A percentile compares a stretch with the other conserved stretches of the same genome.
Evolutionary conservation across 2,797 vertebrate genomes (phyloP).

Genomic region (Dendrocincla fuliginosa): DNA sequence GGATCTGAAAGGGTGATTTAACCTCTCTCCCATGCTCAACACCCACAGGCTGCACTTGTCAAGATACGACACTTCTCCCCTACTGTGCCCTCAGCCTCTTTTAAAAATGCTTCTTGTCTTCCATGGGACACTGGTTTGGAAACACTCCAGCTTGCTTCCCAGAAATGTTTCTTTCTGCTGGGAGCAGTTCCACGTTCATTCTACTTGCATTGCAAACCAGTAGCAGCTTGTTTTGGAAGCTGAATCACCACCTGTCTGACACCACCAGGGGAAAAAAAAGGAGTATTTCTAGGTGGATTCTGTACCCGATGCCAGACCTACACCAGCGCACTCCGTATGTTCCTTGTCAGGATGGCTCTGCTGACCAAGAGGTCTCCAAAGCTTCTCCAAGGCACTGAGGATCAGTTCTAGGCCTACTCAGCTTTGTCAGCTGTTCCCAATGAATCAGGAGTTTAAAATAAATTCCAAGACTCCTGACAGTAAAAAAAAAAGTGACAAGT

Average conservation of each 20-base stretch:
- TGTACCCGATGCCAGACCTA: not conserved
- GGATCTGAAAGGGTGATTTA: conserved; percentile 53
- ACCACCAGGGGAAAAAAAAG: not conserved
- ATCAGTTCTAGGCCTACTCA: not conserved
- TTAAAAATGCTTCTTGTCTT: conserved; percentile 57
- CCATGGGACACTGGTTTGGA: conserved; percentile 58
- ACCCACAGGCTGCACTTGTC: conserved; percentile 62
- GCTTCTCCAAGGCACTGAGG: not conserved
- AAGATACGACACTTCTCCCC: conserved; percentile 48
- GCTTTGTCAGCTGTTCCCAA: conserved; percentile 7
- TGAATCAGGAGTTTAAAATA: conserved; percentile 19
- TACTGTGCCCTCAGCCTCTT: conserved; percentile 45
- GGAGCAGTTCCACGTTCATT: conserved; percentile 28
- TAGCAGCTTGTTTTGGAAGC: conserved; percentile 58
- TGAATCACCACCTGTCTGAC: conserved; percentile 66
- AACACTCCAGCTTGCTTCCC: conserved; percentile 51
- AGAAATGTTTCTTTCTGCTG: conserved; percentile 58
- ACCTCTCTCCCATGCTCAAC: conserved; percentile 51
- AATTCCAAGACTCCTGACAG: not conserved
- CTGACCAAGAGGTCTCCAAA: not conserved
- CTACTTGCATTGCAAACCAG: conserved; percentile 45
- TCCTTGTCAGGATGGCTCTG: not conserved
- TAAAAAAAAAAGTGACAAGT: not conserved
- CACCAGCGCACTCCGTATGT: not conserved
- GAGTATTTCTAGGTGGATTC: conserved; percentile 14